Evolutionary conservation across 2,888 invertebrate genomes (phyloP).

Genomic region (Pasiphila rectangulata): DNA sequence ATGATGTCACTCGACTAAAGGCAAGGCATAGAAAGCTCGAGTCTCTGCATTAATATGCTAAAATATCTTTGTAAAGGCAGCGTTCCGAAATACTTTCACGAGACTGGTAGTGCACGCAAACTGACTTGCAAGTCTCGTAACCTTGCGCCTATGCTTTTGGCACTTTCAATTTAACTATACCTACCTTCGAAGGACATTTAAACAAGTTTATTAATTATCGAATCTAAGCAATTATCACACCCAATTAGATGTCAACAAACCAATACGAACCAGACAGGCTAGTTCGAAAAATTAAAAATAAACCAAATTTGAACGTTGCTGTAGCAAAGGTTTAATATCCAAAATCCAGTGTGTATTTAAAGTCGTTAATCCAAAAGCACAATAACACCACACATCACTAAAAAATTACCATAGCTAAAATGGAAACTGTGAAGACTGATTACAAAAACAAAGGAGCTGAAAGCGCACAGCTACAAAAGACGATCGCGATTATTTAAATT

Average conservation of each 20-base stretch:
- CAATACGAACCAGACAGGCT: slow-evolving; percentile 9
- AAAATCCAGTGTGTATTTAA: slow-evolving; percentile 32
- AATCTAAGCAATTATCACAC: slow-evolving; percentile 9
- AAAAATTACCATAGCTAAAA: slow-evolving; percentile 47
- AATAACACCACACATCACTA: slow-evolving; percentile 40
- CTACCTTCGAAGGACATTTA: slow-evolving; percentile 26
- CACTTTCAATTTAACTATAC: slow-evolving; percentile 32
- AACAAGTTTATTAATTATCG: slow-evolving; percentile 30
- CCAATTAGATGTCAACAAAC: slow-evolving; percentile 8
- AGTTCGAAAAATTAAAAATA: slow-evolving; percentile 11
- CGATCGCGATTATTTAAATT: slow-evolving; percentile 68
- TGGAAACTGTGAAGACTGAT: slow-evolving; percentile 27
- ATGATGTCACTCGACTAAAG: slow-evolving; percentile 48
- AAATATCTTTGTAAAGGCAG: slow-evolving; percentile 70
- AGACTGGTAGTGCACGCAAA: slow-evolving; percentile 67
- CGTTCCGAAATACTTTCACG: slow-evolving; percentile 76
- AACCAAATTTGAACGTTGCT: slow-evolving; percentile 24
- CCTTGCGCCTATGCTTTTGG: slow-evolving; percentile 33
- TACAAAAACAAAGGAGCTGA: slow-evolving; percentile 42
- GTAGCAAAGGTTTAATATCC: slow-evolving; percentile 38
- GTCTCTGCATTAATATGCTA: slow-evolving; percentile 70
- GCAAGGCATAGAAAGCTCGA: slow-evolving; percentile 68
- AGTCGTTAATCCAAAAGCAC: slow-evolving; percentile 45
- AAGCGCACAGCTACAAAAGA: slow-evolving; percentile 56
- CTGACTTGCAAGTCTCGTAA: slow-evolving; percentile 51